phyloP scores from a whole-genome alignment of 2,888 invertebrate genomes.

The Urechis unicinctus region DNA sequence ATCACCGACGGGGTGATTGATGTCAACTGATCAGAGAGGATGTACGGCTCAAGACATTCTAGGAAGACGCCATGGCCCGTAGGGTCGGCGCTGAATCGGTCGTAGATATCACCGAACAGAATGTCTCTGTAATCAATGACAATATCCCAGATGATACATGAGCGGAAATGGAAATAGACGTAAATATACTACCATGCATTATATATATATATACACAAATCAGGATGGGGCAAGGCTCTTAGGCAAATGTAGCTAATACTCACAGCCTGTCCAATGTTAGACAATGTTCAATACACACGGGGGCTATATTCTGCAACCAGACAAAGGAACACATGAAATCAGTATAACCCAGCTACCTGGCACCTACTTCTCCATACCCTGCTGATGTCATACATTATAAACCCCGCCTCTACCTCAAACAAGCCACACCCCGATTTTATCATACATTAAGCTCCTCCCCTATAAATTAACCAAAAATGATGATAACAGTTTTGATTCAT shows the following conservation, averaged over 20 bases:
- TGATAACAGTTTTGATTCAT: too few relatives aligned
- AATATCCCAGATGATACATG: background rate
- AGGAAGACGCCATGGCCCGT: slow-evolving; percentile 63
- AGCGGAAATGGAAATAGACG: too few relatives aligned
- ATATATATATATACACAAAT: slow-evolving; percentile 3
- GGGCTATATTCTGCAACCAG: slow-evolving; percentile 42
- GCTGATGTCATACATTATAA: too few relatives aligned
- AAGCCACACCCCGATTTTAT: too few relatives aligned
- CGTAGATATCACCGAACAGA: slow-evolving; percentile 59
- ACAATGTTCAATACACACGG: slow-evolving; percentile 49
- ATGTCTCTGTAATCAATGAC: slow-evolving; percentile 38
- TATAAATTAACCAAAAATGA: too few relatives aligned
- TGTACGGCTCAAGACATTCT: slow-evolving; percentile 66
- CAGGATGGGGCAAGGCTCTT: background rate
- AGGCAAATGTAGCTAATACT: too few relatives aligned
- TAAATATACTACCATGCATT: background rate
- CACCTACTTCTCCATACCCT: too few relatives aligned
- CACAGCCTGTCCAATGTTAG: slow-evolving; percentile 53
- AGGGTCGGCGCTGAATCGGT: slow-evolving; percentile 57
- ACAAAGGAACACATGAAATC: too few relatives aligned
- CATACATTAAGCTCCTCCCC: too few relatives aligned
- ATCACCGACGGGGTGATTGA: slow-evolving; percentile 64
- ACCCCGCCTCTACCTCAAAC: too few relatives aligned
- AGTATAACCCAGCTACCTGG: too few relatives aligned
- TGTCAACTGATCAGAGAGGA: slow-evolving; percentile 60